A percentile compares a stretch with the other conserved stretches of the same genome.
phyloP scores from a whole-genome alignment of 2,113 vertebrate species.

The Oncorhynchus tshawytscha region DNA sequence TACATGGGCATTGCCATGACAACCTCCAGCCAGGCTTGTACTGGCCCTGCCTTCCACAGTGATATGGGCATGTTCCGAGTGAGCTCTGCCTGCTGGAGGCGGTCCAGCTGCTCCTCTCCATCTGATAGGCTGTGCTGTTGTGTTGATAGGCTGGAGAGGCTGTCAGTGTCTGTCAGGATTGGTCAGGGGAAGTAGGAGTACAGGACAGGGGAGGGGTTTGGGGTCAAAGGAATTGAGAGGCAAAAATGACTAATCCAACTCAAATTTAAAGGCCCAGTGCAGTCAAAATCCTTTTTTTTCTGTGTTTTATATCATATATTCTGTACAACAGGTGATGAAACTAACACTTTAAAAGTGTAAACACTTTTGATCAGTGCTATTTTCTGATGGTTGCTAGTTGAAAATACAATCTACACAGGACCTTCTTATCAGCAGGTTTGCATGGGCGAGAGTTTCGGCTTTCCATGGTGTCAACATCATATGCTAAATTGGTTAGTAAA shows the following conservation, averaged over 20 bases:
- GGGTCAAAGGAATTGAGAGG: conserved; percentile 55
- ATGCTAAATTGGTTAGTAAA: too few relatives aligned
- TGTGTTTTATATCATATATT: too few relatives aligned
- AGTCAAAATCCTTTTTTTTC: too few relatives aligned
- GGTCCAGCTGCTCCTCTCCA: conserved; percentile 82
- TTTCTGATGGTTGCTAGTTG: too few relatives aligned
- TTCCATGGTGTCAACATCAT: too few relatives aligned
- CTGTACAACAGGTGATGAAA: too few relatives aligned
- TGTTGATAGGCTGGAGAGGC: conserved; percentile 69
- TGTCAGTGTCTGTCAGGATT: conserved; percentile 83
- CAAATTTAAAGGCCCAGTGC: not conserved
- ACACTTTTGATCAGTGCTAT: too few relatives aligned
- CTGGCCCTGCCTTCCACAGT: conserved; percentile 71
- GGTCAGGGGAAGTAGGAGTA: conserved; percentile 61
- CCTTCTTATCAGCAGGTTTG: too few relatives aligned
- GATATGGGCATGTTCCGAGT: conserved; percentile 70
- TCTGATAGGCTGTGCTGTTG: conserved; percentile 78
- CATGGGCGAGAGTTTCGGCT: too few relatives aligned
- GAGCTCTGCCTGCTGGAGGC: conserved; percentile 80
- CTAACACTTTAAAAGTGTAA: too few relatives aligned
- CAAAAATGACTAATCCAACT: conserved; percentile 43
- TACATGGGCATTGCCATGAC: conserved; percentile 81
- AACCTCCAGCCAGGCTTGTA: conserved; percentile 77
- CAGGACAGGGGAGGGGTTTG: conserved; percentile 48
- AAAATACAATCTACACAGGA: too few relatives aligned